Percentiles rank a stretch among this genome's conserved stretches.
phyloP scores from a whole-genome alignment of 2,113 vertebrate genomes.

The Xyrauchen texanus region DNA sequence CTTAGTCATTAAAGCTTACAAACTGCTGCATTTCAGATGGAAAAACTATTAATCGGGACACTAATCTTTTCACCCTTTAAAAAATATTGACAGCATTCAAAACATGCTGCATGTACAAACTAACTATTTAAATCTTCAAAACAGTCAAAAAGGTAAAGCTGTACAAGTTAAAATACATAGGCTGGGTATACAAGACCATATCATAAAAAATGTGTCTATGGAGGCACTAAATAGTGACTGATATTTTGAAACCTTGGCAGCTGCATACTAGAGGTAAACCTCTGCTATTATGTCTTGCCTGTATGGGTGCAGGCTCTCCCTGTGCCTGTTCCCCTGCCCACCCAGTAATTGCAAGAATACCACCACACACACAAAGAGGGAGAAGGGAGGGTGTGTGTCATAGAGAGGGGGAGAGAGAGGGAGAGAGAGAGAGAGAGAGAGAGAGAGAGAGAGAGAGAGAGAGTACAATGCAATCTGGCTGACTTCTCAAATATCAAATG shows the following conservation, averaged over 20 bases:
- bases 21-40: not conserved
- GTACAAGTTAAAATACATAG: conserved; percentile 5
- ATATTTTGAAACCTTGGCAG: conserved; percentile 71
- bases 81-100: not conserved
- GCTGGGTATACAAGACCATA: conserved; percentile 14
- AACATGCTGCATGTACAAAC: not conserved
- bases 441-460: conserved; percentile 1
- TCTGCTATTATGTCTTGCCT: conserved; percentile 75
- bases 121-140: not conserved
- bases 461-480: conserved; percentile 5
- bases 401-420: not conserved
- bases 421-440: not conserved
- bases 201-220: conserved; percentile 27
- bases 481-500: conserved; percentile 18
- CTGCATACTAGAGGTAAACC: conserved; percentile 67
- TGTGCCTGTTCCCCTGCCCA: conserved; percentile 62
- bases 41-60: conserved; percentile 11
- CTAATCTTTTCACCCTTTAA: conserved; percentile 5
- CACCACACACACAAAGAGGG: conserved; percentile 30
- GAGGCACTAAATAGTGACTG: conserved; percentile 57
- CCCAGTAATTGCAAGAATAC: conserved; percentile 74
- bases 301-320: conserved; percentile 67
- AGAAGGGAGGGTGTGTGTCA: conserved; percentile 23
- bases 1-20: conserved; percentile 57
- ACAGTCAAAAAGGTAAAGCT: conserved; percentile 7